Conservation (phyloP, 2,113 vertebrate species). For the Gadus chalcogrammus region DNA sequence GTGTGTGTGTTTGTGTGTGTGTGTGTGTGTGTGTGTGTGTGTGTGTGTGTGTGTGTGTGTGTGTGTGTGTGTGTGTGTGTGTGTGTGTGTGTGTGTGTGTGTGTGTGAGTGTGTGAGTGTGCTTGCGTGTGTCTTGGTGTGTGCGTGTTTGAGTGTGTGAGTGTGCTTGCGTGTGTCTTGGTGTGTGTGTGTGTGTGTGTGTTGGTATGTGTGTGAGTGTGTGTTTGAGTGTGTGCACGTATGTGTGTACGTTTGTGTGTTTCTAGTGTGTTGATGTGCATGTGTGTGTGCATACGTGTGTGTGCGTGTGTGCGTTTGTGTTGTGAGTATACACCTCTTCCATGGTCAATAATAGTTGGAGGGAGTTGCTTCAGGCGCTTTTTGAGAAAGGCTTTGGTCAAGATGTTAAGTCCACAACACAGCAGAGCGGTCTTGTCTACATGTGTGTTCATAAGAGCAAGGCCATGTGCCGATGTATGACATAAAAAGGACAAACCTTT, state of each 20-base stretch:
- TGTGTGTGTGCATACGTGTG: neutral
- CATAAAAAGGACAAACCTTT: too few relatives aligned
- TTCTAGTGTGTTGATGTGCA: neutral
- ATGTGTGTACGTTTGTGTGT: conserved; percentile 6
- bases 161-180: neutral
- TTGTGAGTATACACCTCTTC: conserved; percentile 22
- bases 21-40: conserved; percentile 5
- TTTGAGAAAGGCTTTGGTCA: conserved; percentile 15
- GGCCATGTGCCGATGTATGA: too few relatives aligned
- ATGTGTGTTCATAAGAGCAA: too few relatives aligned
- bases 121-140: neutral
- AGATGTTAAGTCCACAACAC: neutral
- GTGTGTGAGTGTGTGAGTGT: neutral
- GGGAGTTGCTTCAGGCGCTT: conserved; percentile 48
- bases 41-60: neutral
- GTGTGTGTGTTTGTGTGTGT: neutral
- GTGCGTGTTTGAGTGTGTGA: neutral
- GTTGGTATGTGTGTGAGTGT: neutral
- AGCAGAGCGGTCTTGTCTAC: too few relatives aligned
- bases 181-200: neutral
- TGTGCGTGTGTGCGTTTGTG: neutral
- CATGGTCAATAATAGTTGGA: conserved; percentile 39
- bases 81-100: neutral
- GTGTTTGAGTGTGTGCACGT: neutral
- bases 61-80: neutral